phyloP scores from a whole-genome alignment of 1,140 invertebrate genomes.

The Drosophila mojavensis region DNA sequence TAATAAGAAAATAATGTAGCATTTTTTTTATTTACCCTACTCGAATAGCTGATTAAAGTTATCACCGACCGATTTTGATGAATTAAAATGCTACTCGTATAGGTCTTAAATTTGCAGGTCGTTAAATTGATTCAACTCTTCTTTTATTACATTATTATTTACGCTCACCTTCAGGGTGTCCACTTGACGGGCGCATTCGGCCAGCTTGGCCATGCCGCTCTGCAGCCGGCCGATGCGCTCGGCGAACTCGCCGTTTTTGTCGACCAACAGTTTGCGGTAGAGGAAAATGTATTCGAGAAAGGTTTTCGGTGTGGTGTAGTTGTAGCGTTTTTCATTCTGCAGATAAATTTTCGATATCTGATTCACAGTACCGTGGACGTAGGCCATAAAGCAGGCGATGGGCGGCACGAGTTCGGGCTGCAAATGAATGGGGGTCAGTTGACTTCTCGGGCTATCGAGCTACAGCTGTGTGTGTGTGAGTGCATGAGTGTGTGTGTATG shows the following conservation, averaged over 20 bases:
- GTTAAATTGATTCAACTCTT: too few relatives aligned
- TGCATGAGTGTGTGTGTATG: constrained; percentile 15
- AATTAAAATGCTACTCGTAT: too few relatives aligned
- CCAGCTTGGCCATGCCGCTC: constrained; percentile 94
- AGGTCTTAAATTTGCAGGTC: too few relatives aligned
- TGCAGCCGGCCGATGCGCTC: constrained; percentile 92
- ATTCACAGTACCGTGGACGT: constrained; percentile 95
- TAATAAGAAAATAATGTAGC: too few relatives aligned
- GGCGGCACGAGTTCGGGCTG: constrained; percentile 84
- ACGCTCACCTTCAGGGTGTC: constrained; percentile 85
- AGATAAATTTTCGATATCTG: constrained; percentile 93
- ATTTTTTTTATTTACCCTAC: too few relatives aligned
- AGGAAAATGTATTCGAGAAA: constrained; percentile 97
- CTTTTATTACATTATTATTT: too few relatives aligned
- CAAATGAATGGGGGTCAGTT: constrained; percentile 22
- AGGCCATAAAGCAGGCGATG: constrained; percentile 95
- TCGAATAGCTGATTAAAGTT: too few relatives aligned
- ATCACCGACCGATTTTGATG: too few relatives aligned
- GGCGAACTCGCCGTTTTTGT: constrained; percentile 90
- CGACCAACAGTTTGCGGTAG: constrained; percentile 92
- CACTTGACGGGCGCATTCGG: constrained; percentile 93
- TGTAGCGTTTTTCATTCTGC: constrained; percentile 94
- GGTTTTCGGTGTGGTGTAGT: constrained; percentile 98
- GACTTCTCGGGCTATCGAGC: constrained; percentile 9
- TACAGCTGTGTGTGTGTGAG: constrained; percentile 53